phyloP scores from a whole-genome alignment of 2,797 vertebrate species.

The Lindbergichthys nudifrons region DNA sequence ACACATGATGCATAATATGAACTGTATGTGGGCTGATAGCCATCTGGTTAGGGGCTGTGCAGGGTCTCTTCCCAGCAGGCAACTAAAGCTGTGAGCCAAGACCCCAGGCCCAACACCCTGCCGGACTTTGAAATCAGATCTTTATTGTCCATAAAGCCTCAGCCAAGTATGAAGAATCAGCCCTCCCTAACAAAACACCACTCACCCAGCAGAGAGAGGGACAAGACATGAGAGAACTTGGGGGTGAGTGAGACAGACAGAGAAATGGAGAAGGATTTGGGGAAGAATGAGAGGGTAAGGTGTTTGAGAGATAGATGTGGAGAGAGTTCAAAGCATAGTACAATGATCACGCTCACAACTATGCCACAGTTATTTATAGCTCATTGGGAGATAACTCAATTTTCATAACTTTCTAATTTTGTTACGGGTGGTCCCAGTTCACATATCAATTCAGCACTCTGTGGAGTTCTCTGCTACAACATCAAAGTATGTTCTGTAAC shows the following conservation, averaged over 20 bases:
- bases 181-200: constrained; percentile 87
- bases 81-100: constrained; percentile 82
- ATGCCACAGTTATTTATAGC: constrained; percentile 73
- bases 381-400: constrained; percentile 69
- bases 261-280: constrained; percentile 10
- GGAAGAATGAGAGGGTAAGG: constrained; percentile 39
- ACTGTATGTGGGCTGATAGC: constrained; percentile 72
- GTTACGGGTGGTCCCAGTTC: constrained; percentile 32
- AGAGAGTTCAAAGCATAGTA: constrained; percentile 33
- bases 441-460: constrained; percentile 35
- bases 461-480: constrained; percentile 22
- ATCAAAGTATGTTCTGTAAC: constrained; percentile 16
- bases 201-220: constrained; percentile 71
- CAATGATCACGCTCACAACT: constrained; percentile 57
- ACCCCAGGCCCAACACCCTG: constrained; percentile 89
- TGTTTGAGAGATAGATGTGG: constrained; percentile 34
- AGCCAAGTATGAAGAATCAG: constrained; percentile 89
- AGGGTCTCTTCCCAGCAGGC: constrained; percentile 82
- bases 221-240: constrained; percentile 55
- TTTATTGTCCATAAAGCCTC: constrained; percentile 89
- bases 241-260: constrained; percentile 38
- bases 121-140: constrained; percentile 91
- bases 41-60: constrained; percentile 81
- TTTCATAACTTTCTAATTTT: constrained; percentile 76
- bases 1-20: constrained; percentile 58